Evolutionary conservation across 2,888 invertebrate genomes (phyloP).

Genomic region (Eupithecia dodoneata): DNA sequence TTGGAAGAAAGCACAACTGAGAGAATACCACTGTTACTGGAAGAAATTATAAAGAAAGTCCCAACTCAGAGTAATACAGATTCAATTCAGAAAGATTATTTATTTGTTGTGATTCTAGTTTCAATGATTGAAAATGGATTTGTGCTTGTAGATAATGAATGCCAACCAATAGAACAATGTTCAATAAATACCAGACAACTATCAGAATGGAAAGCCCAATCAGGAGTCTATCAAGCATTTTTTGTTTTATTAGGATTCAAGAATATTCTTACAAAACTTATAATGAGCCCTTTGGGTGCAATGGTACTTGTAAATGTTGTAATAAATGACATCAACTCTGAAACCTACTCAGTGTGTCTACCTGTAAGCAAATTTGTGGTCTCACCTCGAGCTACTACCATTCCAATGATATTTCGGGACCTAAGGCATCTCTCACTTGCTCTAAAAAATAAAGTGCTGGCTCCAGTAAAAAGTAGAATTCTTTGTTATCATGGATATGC

Average conservation of each 20-base stretch:
- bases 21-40: constrained; percentile 58
- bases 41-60: constrained; percentile 59
- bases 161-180: constrained; percentile 47
- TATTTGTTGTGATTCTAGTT: constrained; percentile 67
- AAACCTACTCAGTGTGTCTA: constrained; percentile 74
- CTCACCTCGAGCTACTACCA: constrained; percentile 64
- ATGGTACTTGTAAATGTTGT: constrained; percentile 68
- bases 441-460: constrained; percentile 82
- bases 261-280: constrained; percentile 60
- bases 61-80: constrained; percentile 56
- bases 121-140: constrained; percentile 75
- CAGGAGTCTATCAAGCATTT: constrained; percentile 61
- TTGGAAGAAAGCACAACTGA: constrained; percentile 72
- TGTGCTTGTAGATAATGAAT: constrained; percentile 53
- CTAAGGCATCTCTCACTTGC: constrained; percentile 75
- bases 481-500: constrained; percentile 75
- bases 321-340: constrained; percentile 61
- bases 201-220: constrained; percentile 57
- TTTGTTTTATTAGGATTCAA: constrained; percentile 64
- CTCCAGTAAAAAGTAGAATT: constrained; percentile 83
- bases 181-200: constrained; percentile 54
- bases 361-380: constrained; percentile 72
- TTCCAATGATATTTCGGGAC: constrained; percentile 71
- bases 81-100: constrained; percentile 66
- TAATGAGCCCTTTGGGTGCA: constrained; percentile 68